Percentiles rank a stretch among this genome's conserved stretches.
Conservation (phyloP, 2,113 vertebrate genomes). For the Ascaphus truei region DNA sequence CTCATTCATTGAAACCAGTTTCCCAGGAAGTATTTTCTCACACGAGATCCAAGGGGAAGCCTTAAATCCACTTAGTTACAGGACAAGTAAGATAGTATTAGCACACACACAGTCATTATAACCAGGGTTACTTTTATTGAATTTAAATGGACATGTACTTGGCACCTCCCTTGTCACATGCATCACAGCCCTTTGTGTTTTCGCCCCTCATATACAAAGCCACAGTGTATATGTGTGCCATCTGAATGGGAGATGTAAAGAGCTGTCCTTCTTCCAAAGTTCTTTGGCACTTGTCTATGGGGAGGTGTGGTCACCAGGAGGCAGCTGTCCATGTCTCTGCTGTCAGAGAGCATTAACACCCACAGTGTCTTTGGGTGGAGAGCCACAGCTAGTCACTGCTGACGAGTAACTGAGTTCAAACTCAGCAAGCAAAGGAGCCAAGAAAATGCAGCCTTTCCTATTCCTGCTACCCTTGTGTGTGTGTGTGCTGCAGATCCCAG, state of each 20-base stretch:
- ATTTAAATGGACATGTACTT: too few relatives aligned
- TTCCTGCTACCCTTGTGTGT: background rate
- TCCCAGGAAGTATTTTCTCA: conserved; percentile 10
- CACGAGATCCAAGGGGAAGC: conserved; percentile 13
- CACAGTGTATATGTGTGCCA: background rate
- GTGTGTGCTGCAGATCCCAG: background rate
- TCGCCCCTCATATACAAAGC: background rate
- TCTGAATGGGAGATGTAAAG: background rate
- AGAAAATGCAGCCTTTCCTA: background rate
- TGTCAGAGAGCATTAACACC: conserved; percentile 8
- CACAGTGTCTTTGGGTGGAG: conserved; percentile 16
- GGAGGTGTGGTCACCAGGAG: background rate
- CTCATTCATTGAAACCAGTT: conserved; percentile 8
- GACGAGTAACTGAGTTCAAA: background rate
- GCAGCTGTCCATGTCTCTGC: conserved; percentile 23
- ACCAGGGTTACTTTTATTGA: too few relatives aligned
- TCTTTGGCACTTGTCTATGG: conserved; percentile 18
- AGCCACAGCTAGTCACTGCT: background rate
- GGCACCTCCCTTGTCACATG: too few relatives aligned
- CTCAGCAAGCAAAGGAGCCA: background rate
- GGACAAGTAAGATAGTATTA: background rate
- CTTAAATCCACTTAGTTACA: background rate
- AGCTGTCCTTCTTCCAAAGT: conserved; percentile 1
- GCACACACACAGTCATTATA: too few relatives aligned
- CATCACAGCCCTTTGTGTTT: too few relatives aligned